phyloP scores from a whole-genome alignment of 1,140 invertebrate species.

The Sitodiplosis mosellana region DNA sequence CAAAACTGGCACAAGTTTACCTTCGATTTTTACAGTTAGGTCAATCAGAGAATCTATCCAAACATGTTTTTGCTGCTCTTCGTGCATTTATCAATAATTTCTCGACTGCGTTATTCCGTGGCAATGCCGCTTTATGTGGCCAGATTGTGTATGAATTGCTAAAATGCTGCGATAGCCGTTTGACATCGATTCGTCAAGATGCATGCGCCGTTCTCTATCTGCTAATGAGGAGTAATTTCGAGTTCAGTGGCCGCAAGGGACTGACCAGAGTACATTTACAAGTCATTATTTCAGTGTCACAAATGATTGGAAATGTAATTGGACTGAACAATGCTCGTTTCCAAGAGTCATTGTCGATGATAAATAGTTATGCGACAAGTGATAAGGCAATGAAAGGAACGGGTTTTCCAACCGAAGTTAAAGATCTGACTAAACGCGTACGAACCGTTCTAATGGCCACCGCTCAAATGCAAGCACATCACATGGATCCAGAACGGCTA shows the following conservation, averaged over 20 bases:
- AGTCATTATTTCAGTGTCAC: constrained; percentile 82
- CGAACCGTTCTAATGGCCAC: constrained; percentile 87
- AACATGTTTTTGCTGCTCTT: constrained; percentile 78
- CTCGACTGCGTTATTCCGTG: constrained; percentile 61
- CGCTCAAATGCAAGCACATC: constrained; percentile 74
- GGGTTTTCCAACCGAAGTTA: constrained; percentile 71
- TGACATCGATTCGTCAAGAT: constrained; percentile 64
- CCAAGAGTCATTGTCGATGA: constrained; percentile 77
- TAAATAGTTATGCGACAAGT: constrained; percentile 80
- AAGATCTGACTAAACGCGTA: constrained; percentile 79
- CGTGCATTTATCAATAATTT: constrained; percentile 84
- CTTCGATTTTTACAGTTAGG: constrained; percentile 71
- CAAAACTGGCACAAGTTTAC: constrained; percentile 63
- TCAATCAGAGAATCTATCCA: constrained; percentile 75
- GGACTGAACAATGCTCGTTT: constrained; percentile 75
- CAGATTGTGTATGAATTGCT: constrained; percentile 67
- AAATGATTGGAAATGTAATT: constrained; percentile 71
- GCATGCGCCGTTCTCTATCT: constrained; percentile 79
- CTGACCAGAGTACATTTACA: constrained; percentile 73
- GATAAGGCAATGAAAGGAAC: constrained; percentile 88
- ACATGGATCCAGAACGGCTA: constrained; percentile 77
- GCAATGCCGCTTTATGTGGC: constrained; percentile 66
- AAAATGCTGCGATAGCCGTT: constrained; percentile 59
- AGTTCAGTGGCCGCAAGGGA: constrained; percentile 63
- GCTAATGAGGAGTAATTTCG: constrained; percentile 84